A percentile compares a stretch with the other conserved stretches of the same genome.
These are phyloP conservation scores for Toxonevra muliebris DNA, from an alignment of 2,888 invertebrate species.

Conservation along the genomic window DNA sequence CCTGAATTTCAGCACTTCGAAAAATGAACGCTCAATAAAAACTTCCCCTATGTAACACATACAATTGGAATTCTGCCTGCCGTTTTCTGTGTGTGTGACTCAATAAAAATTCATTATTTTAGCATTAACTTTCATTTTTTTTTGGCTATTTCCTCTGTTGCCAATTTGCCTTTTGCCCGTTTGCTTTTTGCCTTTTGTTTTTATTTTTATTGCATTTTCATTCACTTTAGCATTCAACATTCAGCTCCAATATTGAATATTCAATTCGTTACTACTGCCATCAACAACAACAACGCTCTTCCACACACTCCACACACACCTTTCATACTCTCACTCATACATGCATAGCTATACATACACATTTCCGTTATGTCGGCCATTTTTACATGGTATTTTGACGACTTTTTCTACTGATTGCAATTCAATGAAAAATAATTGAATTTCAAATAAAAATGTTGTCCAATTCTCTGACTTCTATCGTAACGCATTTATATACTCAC, in stretches of 20 bases:
- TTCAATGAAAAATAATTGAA: slow-evolving; percentile 59
- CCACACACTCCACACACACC: slow-evolving; percentile 1
- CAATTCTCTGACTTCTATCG: background rate
- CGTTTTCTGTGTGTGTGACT: no score
- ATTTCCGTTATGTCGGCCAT: slow-evolving; percentile 55
- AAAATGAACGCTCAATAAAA: no score
- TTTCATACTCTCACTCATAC: slow-evolving; percentile 26
- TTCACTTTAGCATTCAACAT: slow-evolving; percentile 28
- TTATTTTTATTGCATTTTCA: slow-evolving; percentile 41
- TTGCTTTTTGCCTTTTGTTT: slow-evolving; percentile 9
- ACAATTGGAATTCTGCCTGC: no score
- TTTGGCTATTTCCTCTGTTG: slow-evolving; percentile 9
- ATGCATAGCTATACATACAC: background rate
- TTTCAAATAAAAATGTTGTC: slow-evolving; percentile 54
- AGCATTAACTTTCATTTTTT: slow-evolving; percentile 53
- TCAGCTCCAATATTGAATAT: slow-evolving; percentile 50
- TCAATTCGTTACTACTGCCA: slow-evolving; percentile 36
- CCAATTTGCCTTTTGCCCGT: background rate
- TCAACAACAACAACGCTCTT: background rate
- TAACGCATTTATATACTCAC: background rate
- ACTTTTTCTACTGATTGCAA: slow-evolving; percentile 50
- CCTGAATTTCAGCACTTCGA: no score
- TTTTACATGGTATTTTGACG: slow-evolving; percentile 37
- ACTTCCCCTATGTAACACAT: no score
- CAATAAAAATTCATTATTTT: slow-evolving; percentile 35